Evolutionary conservation across 2,797 vertebrate genomes (phyloP), one percentile per base, ranked within the genome.

Genomic region (Tarsius wallacei): DNA sequence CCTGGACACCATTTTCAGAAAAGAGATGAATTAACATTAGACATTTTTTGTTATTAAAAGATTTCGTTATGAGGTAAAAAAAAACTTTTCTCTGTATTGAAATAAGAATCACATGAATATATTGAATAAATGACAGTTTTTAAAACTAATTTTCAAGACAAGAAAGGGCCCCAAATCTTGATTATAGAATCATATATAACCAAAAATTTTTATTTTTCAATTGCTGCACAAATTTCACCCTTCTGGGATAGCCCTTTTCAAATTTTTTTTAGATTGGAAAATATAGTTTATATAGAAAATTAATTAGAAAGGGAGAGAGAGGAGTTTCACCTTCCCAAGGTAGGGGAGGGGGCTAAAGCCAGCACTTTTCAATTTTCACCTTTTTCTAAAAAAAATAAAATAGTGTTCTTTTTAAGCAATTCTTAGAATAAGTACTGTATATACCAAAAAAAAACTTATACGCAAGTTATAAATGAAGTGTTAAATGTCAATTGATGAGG

Each of bases 131-230:
- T 94, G 28, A 82, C 80, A 89, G 24, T 82, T 64, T 96, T 96
- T 88, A 66, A 88, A 89, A 85, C 31, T 59, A 59, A 82, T 96
- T 90, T 94, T 90, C n/a, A 85, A 93, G 31, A 13, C 51, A 89
- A 95, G 31, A 95, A 51, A 95, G 53, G 22, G 66, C 33, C 78
- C 16, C 42, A 59, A 84, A 57, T 81, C 26, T 90, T 87, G 61
- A 55, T 49, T 93, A 83, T n/a, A 64, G 76, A 51, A 73, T 66
- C 1, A 42, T 36, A 7, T 49, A 53, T 42, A 24, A 61, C 13
- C n/a, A 51, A 49, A 81, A 33, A 15, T 2, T 91, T 78, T 78
- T 33, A 76, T 42, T 83, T 78, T 31, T 66, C 33, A 47, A 24
- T 53, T 33, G 22, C 19, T 66, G 3, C 7, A 90, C 1, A 91